Evolutionary conservation across 2,888 invertebrate species (phyloP), one percentile per base, ranked within the genome.

Genomic region (Clusia tigrina): DNA sequence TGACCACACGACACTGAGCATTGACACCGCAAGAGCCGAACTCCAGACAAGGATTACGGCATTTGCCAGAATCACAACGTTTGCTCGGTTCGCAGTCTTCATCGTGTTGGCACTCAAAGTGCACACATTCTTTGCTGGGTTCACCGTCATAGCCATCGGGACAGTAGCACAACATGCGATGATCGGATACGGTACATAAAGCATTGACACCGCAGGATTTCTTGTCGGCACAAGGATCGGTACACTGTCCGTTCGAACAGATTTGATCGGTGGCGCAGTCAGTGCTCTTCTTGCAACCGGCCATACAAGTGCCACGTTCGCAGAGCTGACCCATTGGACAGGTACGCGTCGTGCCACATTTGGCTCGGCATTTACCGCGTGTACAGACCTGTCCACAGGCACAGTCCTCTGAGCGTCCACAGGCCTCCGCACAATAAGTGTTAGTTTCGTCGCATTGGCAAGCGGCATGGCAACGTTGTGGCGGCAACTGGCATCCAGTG

Each of bases 131-230:
- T 68, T 88, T 89, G 63, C 87, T 88, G 0, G 94, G 93, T 78
- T 94, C 92, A 0, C 94, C 94, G 69, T 91, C 91, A 77, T 87
- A 93, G 17, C 95, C 94, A 76, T 93, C 92, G 0, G 94, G 93
- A 78, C 96, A 96, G 63, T 93, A 87, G 78, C 96, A 96, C 2
- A 95, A 88, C 52, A 93, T 90, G 48, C 92, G 88, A 81, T 95
- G 95, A 69, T 91, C 90, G 1, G 90, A 89, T 0, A 92, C 89
- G 67, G 89, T 88, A 78, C 95, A 95, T 1, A 92, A 78, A 0
- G 95, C 93, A 78, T 92, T 91, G 69, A 88, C 88, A 2, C 95
- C 95, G 73, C 95, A 95, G 1, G 92, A 89, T 17, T 86, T 85
- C 22, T 84, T 82, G 52, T 88, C 86, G 67, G 87, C 85, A 74